These are phyloP conservation scores for Tapera naevia DNA, from an alignment of 2,797 vertebrate genomes.

Conservation along the genomic window DNA sequence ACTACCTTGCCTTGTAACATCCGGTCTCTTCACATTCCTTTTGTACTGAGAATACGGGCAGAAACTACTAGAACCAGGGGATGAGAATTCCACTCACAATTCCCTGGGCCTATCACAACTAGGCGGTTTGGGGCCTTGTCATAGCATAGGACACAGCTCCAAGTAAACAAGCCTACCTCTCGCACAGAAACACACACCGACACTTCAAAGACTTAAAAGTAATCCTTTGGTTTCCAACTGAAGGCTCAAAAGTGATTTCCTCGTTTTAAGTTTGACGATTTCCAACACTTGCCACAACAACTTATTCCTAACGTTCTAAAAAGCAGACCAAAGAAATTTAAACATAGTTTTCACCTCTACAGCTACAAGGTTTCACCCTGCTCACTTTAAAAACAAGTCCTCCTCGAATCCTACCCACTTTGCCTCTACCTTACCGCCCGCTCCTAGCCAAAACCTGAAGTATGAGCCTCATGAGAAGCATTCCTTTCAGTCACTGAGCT, in stretches of 20 bases:
- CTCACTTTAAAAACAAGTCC: not conserved
- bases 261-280: too few relatives aligned
- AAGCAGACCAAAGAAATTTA: too few relatives aligned
- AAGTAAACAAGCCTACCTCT: conserved; percentile 28
- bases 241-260: too few relatives aligned
- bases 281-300: too few relatives aligned
- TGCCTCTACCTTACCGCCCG: not conserved
- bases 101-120: not conserved
- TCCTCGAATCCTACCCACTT: not conserved
- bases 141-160: conserved; percentile 29
- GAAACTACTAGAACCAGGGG: not conserved
- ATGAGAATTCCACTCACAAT: not conserved
- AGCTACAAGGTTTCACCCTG: too few relatives aligned
- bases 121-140: conserved; percentile 3
- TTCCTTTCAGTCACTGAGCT: not conserved
- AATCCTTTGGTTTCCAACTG: too few relatives aligned
- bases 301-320: too few relatives aligned
- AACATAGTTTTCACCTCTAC: too few relatives aligned
- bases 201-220: not conserved
- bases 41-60: not conserved
- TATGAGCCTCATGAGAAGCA: not conserved
- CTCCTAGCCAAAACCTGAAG: not conserved
- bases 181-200: not conserved
- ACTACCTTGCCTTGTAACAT: not conserved
- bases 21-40: not conserved